Evolutionary conservation across 2,888 invertebrate genomes (phyloP).

Genomic region (Diachrysia chrysitis): DNA sequence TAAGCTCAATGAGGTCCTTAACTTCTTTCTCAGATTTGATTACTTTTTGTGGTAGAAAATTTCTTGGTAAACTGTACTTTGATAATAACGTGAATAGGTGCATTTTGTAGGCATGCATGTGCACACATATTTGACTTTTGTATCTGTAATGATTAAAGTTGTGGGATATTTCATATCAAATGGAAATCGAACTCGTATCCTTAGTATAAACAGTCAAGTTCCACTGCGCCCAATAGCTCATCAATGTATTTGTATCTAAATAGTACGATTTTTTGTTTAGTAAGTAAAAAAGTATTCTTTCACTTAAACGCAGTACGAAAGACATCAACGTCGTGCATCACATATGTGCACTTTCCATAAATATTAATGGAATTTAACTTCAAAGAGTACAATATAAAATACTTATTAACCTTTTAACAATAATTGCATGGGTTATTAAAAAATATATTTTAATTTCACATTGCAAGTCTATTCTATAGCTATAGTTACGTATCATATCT

Average conservation of each 20-base stretch:
- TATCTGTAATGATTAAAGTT: too few species aligned
- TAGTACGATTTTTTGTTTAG: neutral
- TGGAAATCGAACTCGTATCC: too few species aligned
- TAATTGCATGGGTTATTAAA: too few species aligned
- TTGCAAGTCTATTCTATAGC: too few species aligned
- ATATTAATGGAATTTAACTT: neutral
- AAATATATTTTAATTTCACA: too few species aligned
- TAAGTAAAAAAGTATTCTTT: neutral
- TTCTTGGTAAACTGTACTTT: neutral
- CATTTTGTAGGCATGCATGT: neutral
- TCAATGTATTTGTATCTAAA: neutral
- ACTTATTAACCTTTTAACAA: too few species aligned
- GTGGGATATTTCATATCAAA: too few species aligned
- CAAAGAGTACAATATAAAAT: too few species aligned
- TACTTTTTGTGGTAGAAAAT: neutral
- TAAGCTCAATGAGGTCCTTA: conserved; percentile 1
- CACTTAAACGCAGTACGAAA: conserved; percentile 53
- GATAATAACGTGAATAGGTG: neutral
- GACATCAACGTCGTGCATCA: conserved; percentile 61
- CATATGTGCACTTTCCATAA: neutral
- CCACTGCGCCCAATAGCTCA: neutral
- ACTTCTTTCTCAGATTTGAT: neutral
- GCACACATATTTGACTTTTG: too few species aligned
- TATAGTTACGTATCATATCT: too few species aligned
- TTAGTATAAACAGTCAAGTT: too few species aligned